phyloP scores from a whole-genome alignment of 2,888 invertebrate species.

The Horisme vitalbata region DNA sequence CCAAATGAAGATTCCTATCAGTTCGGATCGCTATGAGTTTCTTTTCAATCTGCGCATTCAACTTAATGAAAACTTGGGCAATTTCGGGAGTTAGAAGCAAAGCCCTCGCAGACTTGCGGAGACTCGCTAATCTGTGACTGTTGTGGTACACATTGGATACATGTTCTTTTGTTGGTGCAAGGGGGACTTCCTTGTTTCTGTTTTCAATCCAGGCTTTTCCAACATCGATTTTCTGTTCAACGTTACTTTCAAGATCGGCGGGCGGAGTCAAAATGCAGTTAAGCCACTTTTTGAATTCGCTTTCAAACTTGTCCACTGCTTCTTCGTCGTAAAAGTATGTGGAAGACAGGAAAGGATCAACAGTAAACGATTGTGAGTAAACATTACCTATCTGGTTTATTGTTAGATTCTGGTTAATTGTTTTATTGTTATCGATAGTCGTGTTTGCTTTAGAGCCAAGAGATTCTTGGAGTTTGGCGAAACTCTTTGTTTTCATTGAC shows the following conservation, averaged over 20 bases:
- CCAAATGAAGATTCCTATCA: constrained; percentile 91
- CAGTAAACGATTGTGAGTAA: constrained; percentile 77
- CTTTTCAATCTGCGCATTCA: constrained; percentile 88
- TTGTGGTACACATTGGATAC: constrained; percentile 87
- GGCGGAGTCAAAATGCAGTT: constrained; percentile 90
- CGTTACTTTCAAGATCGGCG: constrained; percentile 85
- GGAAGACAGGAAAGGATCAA: constrained; percentile 86
- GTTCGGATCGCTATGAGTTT: constrained; percentile 88
- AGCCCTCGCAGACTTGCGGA: constrained; percentile 86
- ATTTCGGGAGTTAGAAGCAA: constrained; percentile 85
- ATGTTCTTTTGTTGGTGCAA: constrained; percentile 87
- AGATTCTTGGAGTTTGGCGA: constrained; percentile 47
- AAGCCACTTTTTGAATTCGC: constrained; percentile 89
- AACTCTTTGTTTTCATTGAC: constrained; percentile 47
- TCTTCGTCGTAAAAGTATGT: constrained; percentile 86
- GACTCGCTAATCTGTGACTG: constrained; percentile 84
- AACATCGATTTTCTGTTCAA: constrained; percentile 86
- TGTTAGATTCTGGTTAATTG: constrained; percentile 65
- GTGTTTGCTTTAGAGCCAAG: constrained; percentile 44
- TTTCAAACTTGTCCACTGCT: constrained; percentile 87
- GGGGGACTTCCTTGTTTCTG: constrained; percentile 84
- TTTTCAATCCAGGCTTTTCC: constrained; percentile 90
- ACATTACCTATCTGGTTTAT: constrained; percentile 66
- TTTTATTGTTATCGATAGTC: constrained; percentile 67
- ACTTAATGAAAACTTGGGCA: constrained; percentile 85